Percentiles rank a stretch among this genome's conserved stretches.
Evolutionary conservation across 2,888 invertebrate species (phyloP).

Genomic region (Stramonita haemastoma): DNA sequence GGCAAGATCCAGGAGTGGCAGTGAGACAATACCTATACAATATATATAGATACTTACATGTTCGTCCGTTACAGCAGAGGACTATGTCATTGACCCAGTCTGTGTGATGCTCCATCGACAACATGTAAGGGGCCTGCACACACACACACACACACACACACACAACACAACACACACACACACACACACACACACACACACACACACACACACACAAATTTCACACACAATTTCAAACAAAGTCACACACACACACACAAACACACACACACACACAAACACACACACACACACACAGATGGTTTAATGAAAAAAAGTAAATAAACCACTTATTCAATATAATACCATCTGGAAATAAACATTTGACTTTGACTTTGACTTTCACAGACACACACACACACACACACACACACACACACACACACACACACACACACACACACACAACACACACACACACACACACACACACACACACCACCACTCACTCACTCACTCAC

Average conservation of each 20-base stretch:
- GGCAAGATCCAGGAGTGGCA: too few species aligned
- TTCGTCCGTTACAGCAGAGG: conserved; percentile 96
- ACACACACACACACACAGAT: neutral
- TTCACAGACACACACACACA: too few species aligned
- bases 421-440: too few species aligned
- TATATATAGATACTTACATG: conserved; percentile 89
- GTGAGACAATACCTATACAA: neutral
- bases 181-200: conserved; percentile 33
- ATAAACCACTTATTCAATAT: too few species aligned
- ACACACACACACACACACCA: neutral
- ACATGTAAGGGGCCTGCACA: conserved; percentile 86
- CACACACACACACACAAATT: neutral
- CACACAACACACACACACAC: neutral
- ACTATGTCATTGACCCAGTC: conserved; percentile 99
- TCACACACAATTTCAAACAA: neutral
- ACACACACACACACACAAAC: neutral
- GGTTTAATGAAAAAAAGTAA: too few species aligned
- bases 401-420: too few species aligned
- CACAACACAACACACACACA: neutral
- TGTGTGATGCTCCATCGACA: conserved; percentile 99
- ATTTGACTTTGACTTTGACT: too few species aligned
- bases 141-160: neutral
- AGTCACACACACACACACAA: conserved; percentile 33
- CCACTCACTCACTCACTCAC: neutral
- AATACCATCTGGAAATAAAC: too few species aligned